These are phyloP conservation scores for Ammospiza caudacuta DNA, from an alignment of 2,113 vertebrate species.

Conservation along the genomic window DNA sequence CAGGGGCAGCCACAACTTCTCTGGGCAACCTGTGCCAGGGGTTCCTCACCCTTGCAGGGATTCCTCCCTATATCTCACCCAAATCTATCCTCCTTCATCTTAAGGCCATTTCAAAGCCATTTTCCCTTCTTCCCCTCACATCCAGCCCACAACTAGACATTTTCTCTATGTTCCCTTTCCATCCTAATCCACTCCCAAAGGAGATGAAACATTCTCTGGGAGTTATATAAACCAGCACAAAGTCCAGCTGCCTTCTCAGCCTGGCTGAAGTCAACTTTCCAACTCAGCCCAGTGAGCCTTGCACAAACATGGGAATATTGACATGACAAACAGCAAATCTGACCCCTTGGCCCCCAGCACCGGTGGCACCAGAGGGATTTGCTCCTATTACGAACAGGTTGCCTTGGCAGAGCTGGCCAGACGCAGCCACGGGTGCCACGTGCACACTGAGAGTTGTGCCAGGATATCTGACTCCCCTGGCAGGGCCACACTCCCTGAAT, in stretches of 20 bases:
- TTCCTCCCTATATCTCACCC: neutral
- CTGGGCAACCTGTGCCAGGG: neutral
- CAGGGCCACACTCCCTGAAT: rapidly evolving
- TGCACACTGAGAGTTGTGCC: neutral
- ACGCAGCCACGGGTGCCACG: neutral
- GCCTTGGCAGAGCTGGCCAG: neutral
- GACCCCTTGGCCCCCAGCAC: neutral
- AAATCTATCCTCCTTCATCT: neutral
- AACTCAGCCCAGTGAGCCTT: neutral
- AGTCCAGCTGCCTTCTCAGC: neutral
- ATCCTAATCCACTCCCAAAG: neutral
- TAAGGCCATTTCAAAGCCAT: neutral
- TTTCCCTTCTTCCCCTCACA: neutral
- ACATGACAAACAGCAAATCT: neutral
- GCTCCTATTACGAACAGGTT: neutral
- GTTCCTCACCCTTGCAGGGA: rapidly evolving
- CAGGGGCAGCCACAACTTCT: neutral
- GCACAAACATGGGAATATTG: neutral
- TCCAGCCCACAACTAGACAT: neutral
- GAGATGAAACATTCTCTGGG: neutral
- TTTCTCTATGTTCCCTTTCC: neutral
- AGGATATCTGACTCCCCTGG: neutral
- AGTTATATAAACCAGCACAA: neutral
- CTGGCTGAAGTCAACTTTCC: neutral
- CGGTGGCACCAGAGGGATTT: neutral